Evolutionary conservation across 1,140 invertebrate genomes (phyloP).

Genomic region (Trichonephila clavata): DNA sequence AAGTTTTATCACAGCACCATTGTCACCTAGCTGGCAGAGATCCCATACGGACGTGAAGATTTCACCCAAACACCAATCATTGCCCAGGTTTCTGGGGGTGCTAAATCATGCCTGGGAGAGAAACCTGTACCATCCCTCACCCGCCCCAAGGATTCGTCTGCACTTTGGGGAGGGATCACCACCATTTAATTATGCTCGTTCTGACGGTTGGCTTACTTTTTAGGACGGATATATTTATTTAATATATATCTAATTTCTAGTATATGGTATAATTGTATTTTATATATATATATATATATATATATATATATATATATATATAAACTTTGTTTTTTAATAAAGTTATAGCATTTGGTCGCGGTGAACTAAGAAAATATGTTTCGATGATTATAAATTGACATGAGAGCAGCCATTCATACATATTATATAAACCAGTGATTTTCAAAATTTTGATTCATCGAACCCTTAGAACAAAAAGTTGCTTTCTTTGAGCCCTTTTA

Average conservation of each 20-base stretch:
- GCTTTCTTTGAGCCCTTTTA: too few species aligned
- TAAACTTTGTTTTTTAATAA: too few species aligned
- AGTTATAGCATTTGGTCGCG: too few species aligned
- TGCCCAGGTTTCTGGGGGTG: neutral
- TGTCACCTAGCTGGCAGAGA: conserved; percentile 43
- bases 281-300: too few species aligned
- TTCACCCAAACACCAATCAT: neutral
- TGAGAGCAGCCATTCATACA: too few species aligned
- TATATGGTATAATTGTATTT: too few species aligned
- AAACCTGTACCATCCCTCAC: neutral
- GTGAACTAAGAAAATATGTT: too few species aligned
- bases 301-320: too few species aligned
- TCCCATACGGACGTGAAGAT: conserved; percentile 5
- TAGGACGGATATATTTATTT: neutral
- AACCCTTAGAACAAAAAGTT: too few species aligned
- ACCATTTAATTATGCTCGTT: neutral
- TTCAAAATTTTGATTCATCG: too few species aligned
- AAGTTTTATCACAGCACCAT: conserved; percentile 22
- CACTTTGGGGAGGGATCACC: neutral
- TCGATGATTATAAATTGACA: too few species aligned
- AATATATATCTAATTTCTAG: neutral
- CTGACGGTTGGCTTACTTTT: neutral
- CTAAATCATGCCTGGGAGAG: neutral
- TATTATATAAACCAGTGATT: too few species aligned
- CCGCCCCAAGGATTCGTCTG: neutral